These are phyloP conservation scores for Pionites leucogaster DNA, from an alignment of 2,113 vertebrate species.

Conservation along the genomic window DNA sequence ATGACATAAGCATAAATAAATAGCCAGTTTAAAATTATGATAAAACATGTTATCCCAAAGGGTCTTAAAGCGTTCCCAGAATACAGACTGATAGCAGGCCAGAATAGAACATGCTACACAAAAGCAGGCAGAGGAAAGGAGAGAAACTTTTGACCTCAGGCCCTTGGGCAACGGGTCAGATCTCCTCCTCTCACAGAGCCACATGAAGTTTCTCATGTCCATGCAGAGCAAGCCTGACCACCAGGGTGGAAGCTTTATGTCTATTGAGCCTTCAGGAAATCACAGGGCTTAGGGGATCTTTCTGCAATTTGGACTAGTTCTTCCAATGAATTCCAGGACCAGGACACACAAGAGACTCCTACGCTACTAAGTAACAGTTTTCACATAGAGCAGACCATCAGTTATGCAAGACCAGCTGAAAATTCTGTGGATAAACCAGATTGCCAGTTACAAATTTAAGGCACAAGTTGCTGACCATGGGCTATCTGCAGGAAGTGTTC, in stretches of 20 bases:
- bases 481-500: background rate
- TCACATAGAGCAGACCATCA: background rate
- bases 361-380: background rate
- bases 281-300: background rate
- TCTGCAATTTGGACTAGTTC: background rate
- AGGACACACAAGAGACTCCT: background rate
- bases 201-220: background rate
- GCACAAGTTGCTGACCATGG: background rate
- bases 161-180: background rate
- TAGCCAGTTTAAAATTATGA: background rate
- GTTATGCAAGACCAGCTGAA: background rate
- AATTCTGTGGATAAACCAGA: background rate
- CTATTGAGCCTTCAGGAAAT: background rate
- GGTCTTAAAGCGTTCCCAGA: background rate
- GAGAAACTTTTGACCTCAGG: background rate
- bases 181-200: background rate
- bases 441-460: background rate
- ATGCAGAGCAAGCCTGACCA: background rate
- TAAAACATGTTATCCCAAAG: background rate
- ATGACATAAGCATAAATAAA: background rate
- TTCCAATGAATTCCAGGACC: background rate
- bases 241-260: background rate
- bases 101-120: background rate
- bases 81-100: background rate
- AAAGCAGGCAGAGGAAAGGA: background rate